Evolutionary conservation across 2,888 invertebrate species (phyloP).

Genomic region (Tetheella fluctuosa): DNA sequence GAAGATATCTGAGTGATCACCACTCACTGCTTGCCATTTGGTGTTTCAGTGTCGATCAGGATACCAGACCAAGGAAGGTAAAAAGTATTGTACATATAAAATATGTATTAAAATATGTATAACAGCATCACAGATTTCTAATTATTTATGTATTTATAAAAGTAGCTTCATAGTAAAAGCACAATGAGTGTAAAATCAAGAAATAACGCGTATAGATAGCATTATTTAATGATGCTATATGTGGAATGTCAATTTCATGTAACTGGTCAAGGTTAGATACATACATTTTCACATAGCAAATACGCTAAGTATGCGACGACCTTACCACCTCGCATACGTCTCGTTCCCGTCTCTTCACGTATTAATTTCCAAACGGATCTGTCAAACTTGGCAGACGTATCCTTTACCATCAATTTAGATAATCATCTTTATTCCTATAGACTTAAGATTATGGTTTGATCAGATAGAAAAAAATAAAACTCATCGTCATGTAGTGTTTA

Average conservation of each 20-base stretch:
- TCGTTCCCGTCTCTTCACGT: constrained; percentile 4
- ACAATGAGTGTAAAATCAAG: too few relatives aligned
- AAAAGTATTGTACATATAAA: too few relatives aligned
- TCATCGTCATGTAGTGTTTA: constrained; percentile 18
- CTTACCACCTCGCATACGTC: background rate
- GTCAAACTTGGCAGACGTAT: constrained; percentile 3
- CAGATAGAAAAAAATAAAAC: background rate
- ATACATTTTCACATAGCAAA: background rate
- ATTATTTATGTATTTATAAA: background rate
- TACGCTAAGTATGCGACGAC: background rate
- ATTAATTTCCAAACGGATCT: background rate
- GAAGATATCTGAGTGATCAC: background rate
- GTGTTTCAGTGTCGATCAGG: background rate
- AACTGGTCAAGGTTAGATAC: background rate
- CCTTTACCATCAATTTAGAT: background rate
- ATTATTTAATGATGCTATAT: background rate
- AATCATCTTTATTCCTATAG: background rate
- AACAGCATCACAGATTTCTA: background rate
- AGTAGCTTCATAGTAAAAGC: too few relatives aligned
- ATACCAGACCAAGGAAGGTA: background rate
- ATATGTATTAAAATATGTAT: too few relatives aligned
- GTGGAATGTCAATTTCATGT: background rate
- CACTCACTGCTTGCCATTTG: background rate
- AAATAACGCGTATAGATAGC: too few relatives aligned
- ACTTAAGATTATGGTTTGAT: constrained; percentile 12